Conservation (phyloP, 2,888 invertebrate genomes). For the Patella ulyssiponensis region DNA sequence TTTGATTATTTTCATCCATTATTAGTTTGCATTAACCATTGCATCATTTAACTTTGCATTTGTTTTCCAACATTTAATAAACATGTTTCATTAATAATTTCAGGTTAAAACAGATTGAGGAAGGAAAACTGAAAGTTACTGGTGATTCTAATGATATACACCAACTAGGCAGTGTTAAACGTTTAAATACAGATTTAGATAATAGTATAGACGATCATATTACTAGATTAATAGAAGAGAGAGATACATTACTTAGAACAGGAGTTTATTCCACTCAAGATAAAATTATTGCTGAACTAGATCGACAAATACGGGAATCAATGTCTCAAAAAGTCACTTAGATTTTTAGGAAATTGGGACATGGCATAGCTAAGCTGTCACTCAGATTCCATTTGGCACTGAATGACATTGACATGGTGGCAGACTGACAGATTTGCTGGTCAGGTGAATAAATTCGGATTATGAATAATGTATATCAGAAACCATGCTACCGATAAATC, state of each 20-base stretch:
- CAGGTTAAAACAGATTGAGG: constrained; percentile 63
- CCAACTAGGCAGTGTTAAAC: neutral
- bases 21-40: too few species aligned
- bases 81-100: constrained; percentile 7
- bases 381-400: neutral
- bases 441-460: too few species aligned
- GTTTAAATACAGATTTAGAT: constrained; percentile 36
- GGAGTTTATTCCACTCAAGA: constrained; percentile 72
- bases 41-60: too few species aligned
- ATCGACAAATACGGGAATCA: constrained; percentile 70
- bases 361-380: neutral
- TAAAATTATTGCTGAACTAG: constrained; percentile 72
- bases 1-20: too few species aligned
- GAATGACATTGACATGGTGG: neutral
- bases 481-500: too few species aligned
- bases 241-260: constrained; percentile 71
- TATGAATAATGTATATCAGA: too few species aligned
- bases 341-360: constrained; percentile 4
- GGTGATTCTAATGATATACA: constrained; percentile 45
- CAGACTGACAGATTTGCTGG: too few species aligned
- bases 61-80: too few species aligned
- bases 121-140: constrained; percentile 50
- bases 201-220: constrained; percentile 67
- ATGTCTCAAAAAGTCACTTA: constrained; percentile 59
- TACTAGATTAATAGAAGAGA: constrained; percentile 69